Evolutionary conservation across 2,888 invertebrate genomes (phyloP).

Genomic region (Cosmorhoe ocellata): DNA sequence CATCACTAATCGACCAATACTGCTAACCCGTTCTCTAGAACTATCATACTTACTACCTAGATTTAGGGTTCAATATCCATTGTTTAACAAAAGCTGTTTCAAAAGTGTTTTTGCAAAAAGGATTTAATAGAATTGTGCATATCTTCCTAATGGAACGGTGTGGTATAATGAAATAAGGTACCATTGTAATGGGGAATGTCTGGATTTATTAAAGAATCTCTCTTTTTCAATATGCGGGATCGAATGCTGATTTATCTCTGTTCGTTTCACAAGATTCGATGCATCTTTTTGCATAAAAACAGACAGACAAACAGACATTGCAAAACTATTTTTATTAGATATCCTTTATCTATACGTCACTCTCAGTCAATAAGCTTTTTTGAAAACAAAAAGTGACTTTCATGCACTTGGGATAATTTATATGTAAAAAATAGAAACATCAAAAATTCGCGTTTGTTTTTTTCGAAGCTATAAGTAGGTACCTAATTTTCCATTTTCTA

Average conservation of each 20-base stretch:
- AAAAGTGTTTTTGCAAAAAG: constrained; percentile 60
- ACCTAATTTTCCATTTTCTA: too few relatives aligned
- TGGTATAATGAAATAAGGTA: constrained; percentile 77
- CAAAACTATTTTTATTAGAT: too few relatives aligned
- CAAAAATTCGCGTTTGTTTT: too few relatives aligned
- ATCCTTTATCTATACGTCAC: too few relatives aligned
- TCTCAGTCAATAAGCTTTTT: too few relatives aligned
- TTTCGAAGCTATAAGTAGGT: too few relatives aligned
- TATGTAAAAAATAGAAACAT: too few relatives aligned
- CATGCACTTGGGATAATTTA: too few relatives aligned
- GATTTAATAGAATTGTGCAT: constrained; percentile 76
- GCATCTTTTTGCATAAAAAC: not conserved
- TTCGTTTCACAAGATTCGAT: not conserved
- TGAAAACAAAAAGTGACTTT: too few relatives aligned
- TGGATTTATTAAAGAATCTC: constrained; percentile 69
- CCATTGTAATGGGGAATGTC: constrained; percentile 62
- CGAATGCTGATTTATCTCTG: constrained; percentile 37
- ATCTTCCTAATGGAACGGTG: constrained; percentile 73
- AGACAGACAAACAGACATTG: not conserved
- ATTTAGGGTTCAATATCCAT: constrained; percentile 10
- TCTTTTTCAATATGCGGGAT: constrained; percentile 68
- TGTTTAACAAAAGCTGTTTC: constrained; percentile 34
- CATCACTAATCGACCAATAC: constrained; percentile 20
- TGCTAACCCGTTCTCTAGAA: not conserved
- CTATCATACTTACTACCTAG: not conserved